Conservation (phyloP, 2,888 invertebrate species). For the Belgica antarctica region DNA sequence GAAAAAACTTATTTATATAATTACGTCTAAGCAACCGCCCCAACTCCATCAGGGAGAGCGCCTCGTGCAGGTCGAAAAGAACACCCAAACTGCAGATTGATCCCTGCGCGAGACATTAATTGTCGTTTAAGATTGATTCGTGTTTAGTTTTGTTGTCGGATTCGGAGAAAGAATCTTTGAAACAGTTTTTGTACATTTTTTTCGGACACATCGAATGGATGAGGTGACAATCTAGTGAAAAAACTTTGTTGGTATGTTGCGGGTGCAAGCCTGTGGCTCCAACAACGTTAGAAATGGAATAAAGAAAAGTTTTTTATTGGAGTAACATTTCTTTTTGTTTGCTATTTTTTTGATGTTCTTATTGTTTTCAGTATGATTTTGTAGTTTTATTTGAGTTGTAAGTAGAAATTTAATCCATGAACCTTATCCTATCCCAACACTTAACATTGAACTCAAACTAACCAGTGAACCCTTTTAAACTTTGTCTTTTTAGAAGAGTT, state of each 20-base stretch:
- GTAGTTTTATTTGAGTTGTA: not conserved
- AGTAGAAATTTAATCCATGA: not conserved
- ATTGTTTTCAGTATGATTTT: constrained; percentile 33
- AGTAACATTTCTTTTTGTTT: constrained; percentile 43
- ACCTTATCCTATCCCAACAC: not conserved
- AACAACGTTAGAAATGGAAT: constrained; percentile 22
- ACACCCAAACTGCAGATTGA: constrained; percentile 42
- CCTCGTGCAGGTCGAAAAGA: not conserved
- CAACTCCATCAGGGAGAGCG: not conserved
- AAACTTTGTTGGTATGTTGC: not conserved
- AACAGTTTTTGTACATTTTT: not conserved
- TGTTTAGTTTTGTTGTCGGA: not conserved
- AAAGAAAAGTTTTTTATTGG: constrained; percentile 31
- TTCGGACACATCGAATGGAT: constrained; percentile 6
- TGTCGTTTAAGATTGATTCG: constrained; percentile 7
- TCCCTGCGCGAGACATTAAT: not conserved
- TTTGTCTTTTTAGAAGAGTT: constrained; percentile 80
- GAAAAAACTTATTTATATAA: constrained; percentile 11
- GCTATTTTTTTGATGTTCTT: constrained; percentile 45
- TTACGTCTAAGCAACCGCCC: not conserved
- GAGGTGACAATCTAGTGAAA: constrained; percentile 27
- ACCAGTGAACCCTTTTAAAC: constrained; percentile 46
- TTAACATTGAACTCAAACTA: not conserved
- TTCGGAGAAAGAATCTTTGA: not conserved
- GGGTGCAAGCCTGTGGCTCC: not conserved